Evolutionary conservation across 2,888 invertebrate genomes (phyloP).

Genomic region (Lumbricus terrestris): DNA sequence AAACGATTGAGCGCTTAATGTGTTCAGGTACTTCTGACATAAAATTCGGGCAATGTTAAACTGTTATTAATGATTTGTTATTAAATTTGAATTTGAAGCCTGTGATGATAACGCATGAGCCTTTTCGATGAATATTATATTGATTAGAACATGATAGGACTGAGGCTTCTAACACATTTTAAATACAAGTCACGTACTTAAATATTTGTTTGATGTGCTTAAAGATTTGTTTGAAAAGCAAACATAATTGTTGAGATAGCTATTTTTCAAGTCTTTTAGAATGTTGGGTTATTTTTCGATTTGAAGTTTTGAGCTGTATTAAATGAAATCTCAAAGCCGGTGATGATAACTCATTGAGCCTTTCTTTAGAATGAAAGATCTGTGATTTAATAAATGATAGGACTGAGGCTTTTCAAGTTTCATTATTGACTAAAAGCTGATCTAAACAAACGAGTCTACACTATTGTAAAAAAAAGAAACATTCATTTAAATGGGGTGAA

Average conservation of each 20-base stretch:
- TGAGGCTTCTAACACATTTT: background rate
- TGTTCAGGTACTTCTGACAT: no score
- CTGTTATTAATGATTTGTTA: background rate
- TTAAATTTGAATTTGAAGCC: background rate
- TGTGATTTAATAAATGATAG: slow-evolving; percentile 8
- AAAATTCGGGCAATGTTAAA: no score
- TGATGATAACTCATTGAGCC: slow-evolving; percentile 4
- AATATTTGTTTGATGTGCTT: background rate
- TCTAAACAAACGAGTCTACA: background rate
- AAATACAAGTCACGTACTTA: background rate
- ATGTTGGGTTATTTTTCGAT: background rate
- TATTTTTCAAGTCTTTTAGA: background rate
- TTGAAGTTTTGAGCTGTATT: background rate
- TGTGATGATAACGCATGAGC: background rate
- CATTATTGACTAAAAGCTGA: background rate
- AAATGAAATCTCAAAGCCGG: background rate
- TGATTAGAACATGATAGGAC: background rate
- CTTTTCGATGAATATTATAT: background rate
- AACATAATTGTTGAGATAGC: background rate
- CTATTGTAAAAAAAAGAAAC: background rate
- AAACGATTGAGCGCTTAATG: no score
- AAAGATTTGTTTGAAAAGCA: background rate
- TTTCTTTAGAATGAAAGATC: background rate
- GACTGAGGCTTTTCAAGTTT: slow-evolving; percentile 6
- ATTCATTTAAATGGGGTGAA: background rate